Evolutionary conservation across 2,113 vertebrate species (phyloP), one percentile per base, ranked within the genome.

Genomic region (Otus sunia): DNA sequence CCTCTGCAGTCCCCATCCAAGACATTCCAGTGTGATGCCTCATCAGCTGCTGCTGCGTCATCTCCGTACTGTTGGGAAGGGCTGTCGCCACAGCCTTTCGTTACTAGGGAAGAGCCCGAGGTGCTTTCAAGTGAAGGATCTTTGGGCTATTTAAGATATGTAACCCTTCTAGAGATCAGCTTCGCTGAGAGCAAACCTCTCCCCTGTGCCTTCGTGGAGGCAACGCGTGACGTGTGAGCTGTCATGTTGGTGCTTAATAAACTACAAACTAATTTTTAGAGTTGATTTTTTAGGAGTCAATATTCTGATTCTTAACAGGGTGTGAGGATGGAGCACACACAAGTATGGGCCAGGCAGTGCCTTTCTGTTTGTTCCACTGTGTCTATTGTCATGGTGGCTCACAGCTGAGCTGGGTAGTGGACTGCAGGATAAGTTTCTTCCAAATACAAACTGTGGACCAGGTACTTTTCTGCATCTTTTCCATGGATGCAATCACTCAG

Each of bases 161-260:
- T 5, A 43, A 83, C 22, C 8, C 69, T 43, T 12, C 5, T 13
- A 8, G 47, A 59, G 73, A 77, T 16, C 20, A 43, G 1, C 64
- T 27, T 50, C 26, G 5, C 21, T 4, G 36, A 11, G 18, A 69
- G 36, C 66, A 67, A 58, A 41, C 25, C 25, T 7, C 49, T 52
- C 27, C 47, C 39, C 41, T 6, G 26, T 19, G 32, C 47, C 58
- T 9, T 27, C 36, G 1, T 2, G 7, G 37, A 22, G 60, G 47
- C 25, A n/a, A 18, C 1, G 2, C 5, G 0, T 20, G 88, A 22
- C 0, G 4, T 3, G 20, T 0, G 6, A 80, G 47, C 45, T 34
- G 1, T 11, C 16, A 0, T 8, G 16, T 21, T 34, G n/a, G 41
- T 47, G 15, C 26, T 49, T 39, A 20, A 12, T 37, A n/a, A 26